A percentile compares a stretch with the other conserved stretches of the same genome.
Evolutionary conservation across 37 sponge, comb jelly and placozoan species (phyloP).

Genomic region (Hexactinellida sp.): DNA sequence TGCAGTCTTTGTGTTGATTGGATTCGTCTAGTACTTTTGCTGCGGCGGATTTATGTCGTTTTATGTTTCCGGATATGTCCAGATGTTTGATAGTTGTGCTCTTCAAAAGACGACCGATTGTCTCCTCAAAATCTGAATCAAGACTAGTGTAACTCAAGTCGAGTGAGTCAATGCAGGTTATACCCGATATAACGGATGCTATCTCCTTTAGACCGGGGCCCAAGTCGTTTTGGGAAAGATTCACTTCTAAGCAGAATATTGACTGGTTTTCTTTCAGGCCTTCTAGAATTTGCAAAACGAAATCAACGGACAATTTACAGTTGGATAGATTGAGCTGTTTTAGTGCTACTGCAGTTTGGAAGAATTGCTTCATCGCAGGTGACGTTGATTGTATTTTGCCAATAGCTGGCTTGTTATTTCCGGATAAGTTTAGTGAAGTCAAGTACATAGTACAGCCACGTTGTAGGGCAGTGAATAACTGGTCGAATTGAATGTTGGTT

Average conservation of each 20-base stretch:
- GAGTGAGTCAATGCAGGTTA: background rate
- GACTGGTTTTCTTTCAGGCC: background rate
- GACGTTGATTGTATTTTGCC: background rate
- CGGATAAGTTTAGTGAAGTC: background rate
- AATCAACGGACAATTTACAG: background rate
- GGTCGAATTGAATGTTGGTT: background rate
- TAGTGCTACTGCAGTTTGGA: background rate
- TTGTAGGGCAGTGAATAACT: background rate
- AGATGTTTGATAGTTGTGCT: background rate
- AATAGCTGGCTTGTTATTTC: background rate
- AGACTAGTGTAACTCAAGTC: background rate
- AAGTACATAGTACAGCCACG: background rate
- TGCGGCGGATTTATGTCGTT: background rate
- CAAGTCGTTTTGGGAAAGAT: conserved; percentile 4
- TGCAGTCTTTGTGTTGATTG: background rate
- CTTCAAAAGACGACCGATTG: background rate
- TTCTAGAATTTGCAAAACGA: background rate
- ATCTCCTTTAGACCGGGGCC: background rate
- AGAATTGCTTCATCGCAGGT: background rate
- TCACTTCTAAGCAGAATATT: background rate
- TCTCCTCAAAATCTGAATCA: background rate
- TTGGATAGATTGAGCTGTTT: background rate
- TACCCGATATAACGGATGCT: background rate
- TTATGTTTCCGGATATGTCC: background rate
- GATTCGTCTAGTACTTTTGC: background rate